Conservation (phyloP, 1,140 invertebrate species). For the Pollicipes pollicipes region DNA sequence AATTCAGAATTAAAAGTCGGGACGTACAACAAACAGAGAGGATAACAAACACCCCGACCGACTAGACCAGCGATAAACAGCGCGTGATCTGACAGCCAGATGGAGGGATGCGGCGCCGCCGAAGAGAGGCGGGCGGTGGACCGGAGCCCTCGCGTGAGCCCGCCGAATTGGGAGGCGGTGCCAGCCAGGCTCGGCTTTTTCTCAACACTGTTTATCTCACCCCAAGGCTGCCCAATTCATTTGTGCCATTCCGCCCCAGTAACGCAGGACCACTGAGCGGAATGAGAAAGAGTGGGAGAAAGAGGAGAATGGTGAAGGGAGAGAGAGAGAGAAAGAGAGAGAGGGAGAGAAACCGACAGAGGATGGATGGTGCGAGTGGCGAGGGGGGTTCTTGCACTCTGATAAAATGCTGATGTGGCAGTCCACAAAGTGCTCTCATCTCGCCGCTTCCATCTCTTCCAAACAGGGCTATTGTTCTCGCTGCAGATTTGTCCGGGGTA, state of each 20-base stretch:
- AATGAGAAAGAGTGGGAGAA: background rate
- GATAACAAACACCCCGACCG: no score
- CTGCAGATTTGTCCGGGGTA: background rate
- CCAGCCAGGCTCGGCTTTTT: background rate
- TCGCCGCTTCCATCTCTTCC: background rate
- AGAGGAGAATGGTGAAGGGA: background rate
- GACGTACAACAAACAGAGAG: no score
- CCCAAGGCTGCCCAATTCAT: background rate
- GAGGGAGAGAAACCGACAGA: no score
- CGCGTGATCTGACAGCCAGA: no score
- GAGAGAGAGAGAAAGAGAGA: background rate
- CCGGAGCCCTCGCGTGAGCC: background rate
- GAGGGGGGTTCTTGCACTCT: background rate
- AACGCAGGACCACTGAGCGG: background rate
- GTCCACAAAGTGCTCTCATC: background rate
- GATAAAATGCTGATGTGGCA: constrained; percentile 1
- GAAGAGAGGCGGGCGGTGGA: background rate
- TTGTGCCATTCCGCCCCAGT: background rate
- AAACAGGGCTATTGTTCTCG: background rate
- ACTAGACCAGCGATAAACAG: no score
- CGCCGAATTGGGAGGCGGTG: background rate
- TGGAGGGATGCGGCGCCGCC: no score
- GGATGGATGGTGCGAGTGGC: no score
- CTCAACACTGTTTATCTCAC: background rate
- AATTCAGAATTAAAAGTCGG: no score